A percentile compares a stretch with the other conserved stretches of the same genome.
These are phyloP conservation scores for Mastacembelus armatus DNA, from an alignment of 2,797 vertebrate genomes.

Conservation along the genomic window DNA sequence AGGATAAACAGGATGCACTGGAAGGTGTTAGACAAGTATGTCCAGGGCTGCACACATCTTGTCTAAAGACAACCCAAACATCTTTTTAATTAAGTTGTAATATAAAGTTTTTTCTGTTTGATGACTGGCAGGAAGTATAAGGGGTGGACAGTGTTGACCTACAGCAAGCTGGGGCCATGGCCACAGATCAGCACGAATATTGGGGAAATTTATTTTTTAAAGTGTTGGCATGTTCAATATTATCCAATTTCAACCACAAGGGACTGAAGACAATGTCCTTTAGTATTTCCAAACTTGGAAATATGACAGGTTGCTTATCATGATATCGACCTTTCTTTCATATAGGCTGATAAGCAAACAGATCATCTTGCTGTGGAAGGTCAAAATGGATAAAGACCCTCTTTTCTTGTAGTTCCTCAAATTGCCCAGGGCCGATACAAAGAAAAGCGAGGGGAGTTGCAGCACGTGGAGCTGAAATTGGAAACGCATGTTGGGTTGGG, in stretches of 20 bases:
- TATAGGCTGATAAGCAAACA: too few relatives aligned
- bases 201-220: too few relatives aligned
- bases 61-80: not conserved
- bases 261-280: too few relatives aligned
- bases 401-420: slow-evolving; percentile 63
- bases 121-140: not conserved
- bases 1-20: too few relatives aligned
- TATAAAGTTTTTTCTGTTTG: not conserved
- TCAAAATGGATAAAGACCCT: slow-evolving; percentile 25
- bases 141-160: not conserved
- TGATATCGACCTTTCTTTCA: too few relatives aligned
- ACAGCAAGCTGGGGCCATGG: not conserved
- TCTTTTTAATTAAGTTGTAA: not conserved
- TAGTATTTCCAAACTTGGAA: too few relatives aligned
- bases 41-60: not conserved
- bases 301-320: too few relatives aligned
- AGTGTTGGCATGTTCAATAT: too few relatives aligned
- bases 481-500: slow-evolving; percentile 43
- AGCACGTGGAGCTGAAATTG: slow-evolving; percentile 63
- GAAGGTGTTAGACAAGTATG: too few relatives aligned
- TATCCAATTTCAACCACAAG: too few relatives aligned
- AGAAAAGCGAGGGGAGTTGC: slow-evolving; percentile 33
- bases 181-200: too few relatives aligned
- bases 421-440: slow-evolving; percentile 54
- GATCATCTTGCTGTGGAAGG: not conserved